Conservation (phyloP, 2,888 invertebrate genomes). For the Tetheella fluctuosa region DNA sequence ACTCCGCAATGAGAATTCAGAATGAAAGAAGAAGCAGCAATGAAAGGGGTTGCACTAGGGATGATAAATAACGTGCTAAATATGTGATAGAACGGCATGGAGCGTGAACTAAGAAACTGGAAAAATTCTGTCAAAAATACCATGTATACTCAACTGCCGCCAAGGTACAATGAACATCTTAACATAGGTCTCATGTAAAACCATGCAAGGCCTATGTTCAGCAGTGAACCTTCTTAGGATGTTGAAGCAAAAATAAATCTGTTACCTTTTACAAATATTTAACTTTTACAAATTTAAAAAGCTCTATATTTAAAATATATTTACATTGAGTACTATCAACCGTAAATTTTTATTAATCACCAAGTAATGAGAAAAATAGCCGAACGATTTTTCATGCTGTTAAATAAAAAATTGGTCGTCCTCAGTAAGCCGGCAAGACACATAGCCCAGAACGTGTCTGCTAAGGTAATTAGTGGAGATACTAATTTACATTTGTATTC, state of each 20-base stretch:
- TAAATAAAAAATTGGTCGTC: conserved; percentile 72
- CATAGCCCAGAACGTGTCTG: conserved; percentile 80
- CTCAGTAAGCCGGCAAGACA: conserved; percentile 80
- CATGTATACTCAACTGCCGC: too few relatives aligned
- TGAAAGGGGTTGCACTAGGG: conserved; percentile 60
- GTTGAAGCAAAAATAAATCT: background rate
- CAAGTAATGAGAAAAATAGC: conserved; percentile 72
- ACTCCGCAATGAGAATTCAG: conserved; percentile 42
- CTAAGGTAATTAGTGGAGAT: conserved; percentile 82
- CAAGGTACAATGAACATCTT: too few relatives aligned
- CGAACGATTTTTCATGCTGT: conserved; percentile 66
- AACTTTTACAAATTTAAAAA: too few relatives aligned
- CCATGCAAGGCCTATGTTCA: background rate
- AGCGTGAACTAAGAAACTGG: conserved; percentile 46
- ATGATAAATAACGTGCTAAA: conserved; percentile 74
- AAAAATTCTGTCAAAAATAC: too few relatives aligned
- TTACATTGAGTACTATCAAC: conserved; percentile 20
- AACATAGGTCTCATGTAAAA: too few relatives aligned
- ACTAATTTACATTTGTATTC: conserved; percentile 86
- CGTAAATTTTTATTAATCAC: conserved; percentile 62
- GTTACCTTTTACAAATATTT: too few relatives aligned
- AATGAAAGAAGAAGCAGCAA: conserved; percentile 55
- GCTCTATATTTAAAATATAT: conserved; percentile 5
- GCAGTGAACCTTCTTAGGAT: conserved; percentile 17
- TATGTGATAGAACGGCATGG: conserved; percentile 48